Base-by-base conservation (phyloP, 2,113 vertebrate genomes). In the Pao palembangensis region DNA sequence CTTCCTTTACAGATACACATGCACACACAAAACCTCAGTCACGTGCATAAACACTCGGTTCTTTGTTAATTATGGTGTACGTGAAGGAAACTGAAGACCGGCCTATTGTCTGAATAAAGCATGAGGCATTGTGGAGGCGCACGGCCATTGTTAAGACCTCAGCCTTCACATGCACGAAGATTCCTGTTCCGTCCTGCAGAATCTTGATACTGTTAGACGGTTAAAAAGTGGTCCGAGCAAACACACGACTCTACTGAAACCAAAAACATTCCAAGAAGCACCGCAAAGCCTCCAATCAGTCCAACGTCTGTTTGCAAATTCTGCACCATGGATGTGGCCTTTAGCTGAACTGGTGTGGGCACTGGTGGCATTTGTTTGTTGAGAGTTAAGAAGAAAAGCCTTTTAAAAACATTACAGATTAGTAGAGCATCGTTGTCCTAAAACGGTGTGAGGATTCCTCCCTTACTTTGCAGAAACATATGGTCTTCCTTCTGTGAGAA, bases 61-160 rank as follows among this genome's bases (percentile, higher is more conserved):
- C 72, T 62, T 58, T 76, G 67, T 73, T 54, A 16, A 52, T 17
- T 17, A 15, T 25, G 25, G 18, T 47, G 61, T 13, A 63, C 47
- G 25, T 72, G 62, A 57, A 8, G 19, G 46, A 44, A 65, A 74
- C 55, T 34, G 11, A n/a, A 61, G 59, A 59, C 21, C 6, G 18
- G 31, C 46, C 34, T 54, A 44, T 50, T 64, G 57, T 38, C 73
- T 54, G 41, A 69, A 23, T 58, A 61, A 72, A 75, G 53, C 18
- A 23, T 64, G 69, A 51, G 72, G 55, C 60, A 51, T 43, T 67
- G 59, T 7, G 3, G 61, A 80, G 34, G 11, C 55, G 20, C 38
- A 51, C 59, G 51, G 75, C 50, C 67, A 55, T 60, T 60, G 54
- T 52, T 43, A 72, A 78, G 81, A 84, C 75, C 58, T 88, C 82